Evolutionary conservation across 2,797 vertebrate genomes (phyloP), one percentile per base, ranked within the genome.

Genomic region (Acrossocheilus fasciatus): DNA sequence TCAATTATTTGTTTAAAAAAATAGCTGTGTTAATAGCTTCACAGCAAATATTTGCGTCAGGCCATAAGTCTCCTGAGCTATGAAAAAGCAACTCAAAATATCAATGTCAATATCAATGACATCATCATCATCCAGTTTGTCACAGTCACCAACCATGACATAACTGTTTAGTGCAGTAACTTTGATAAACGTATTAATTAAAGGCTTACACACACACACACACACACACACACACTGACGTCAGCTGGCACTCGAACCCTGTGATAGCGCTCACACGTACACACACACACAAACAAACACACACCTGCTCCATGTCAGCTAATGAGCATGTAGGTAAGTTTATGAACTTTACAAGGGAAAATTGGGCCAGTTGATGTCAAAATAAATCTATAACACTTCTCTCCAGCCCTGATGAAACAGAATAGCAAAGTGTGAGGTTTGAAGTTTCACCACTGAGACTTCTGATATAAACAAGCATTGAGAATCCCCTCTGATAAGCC

Each of bases 351-450:
- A 94, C 92, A 91, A 89, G 90, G 91, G 89, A 90, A 92, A 94
- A 95, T 93, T 92, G 92, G 94, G 92, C 84, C 94, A 94, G 93
- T 94, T 95, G 93, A 91, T 94, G 94, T 95, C 94, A 94, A 95
- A 95, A 95, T 95, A 94, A 94, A 96, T 95, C 94, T 94, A 95
- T 95, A 94, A 93, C 92, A 93, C 95, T 94, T 92, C 92, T 94
- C 93, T 95, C 93, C 93, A 95, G 92, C 92, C 87, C 94, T 95
- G 94, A 96, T 96, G 95, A 96, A 96, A 96, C 95, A 94, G 95
- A 96, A 96, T 96, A 95, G 93, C 93, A 95, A 95, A 96, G 93
- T 94, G 77, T 92, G 91, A 95, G 92, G 95, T 95, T 94, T 95
- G 94, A 95, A 95, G 94, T 94, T 93, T 92, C 92, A 94, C 94